A percentile compares a stretch with the other conserved stretches of the same genome.
These are phyloP conservation scores for Syrrhaptes paradoxus DNA, from an alignment of 2,113 vertebrate species.

Conservation along the genomic window DNA sequence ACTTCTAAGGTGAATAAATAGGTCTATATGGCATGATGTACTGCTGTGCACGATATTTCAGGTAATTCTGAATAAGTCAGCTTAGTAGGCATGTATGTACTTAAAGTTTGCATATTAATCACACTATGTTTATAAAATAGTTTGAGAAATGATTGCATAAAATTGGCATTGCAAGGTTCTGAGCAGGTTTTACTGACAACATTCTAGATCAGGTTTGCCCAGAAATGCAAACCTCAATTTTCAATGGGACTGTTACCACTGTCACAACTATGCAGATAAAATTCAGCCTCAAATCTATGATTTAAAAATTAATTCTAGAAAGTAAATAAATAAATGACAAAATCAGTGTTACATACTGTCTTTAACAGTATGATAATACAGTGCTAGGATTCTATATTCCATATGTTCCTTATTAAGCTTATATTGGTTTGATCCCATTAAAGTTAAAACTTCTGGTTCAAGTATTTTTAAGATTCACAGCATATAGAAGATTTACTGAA, in stretches of 20 bases:
- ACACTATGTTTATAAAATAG: neutral
- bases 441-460: neutral
- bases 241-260: neutral
- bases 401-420: neutral
- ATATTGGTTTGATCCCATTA: neutral
- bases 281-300: neutral
- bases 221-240: neutral
- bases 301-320: neutral
- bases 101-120: neutral
- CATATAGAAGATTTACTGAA: neutral
- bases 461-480: neutral
- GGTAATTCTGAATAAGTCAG: neutral
- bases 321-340: rapidly evolving
- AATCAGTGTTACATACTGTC: neutral
- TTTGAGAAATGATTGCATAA: neutral
- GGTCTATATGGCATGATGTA: neutral
- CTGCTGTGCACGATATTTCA: neutral
- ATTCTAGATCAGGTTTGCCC: neutral
- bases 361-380: neutral
- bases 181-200: neutral
- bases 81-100: neutral
- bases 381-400: neutral
- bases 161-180: neutral
- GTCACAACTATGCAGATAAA: neutral
- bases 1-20: neutral